These are phyloP conservation scores for Cyprinella venusta DNA, from an alignment of 2,797 vertebrate species.

Conservation along the genomic window DNA sequence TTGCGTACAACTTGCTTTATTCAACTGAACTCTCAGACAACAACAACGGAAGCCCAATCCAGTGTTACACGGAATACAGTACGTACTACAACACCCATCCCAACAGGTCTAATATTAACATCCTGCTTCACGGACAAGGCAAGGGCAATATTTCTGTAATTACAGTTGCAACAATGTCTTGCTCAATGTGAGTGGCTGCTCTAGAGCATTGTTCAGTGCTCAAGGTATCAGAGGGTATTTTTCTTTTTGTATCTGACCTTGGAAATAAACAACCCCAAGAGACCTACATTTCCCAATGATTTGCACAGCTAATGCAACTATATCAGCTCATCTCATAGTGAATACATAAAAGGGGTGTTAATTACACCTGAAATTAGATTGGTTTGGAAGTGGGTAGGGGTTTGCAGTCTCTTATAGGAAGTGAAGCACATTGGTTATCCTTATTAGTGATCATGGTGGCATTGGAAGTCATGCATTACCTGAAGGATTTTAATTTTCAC, in stretches of 20 bases:
- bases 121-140: neutral
- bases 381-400: neutral
- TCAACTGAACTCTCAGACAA: too few relatives aligned
- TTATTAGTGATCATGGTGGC: conserved; percentile 14
- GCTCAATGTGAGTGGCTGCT: neutral
- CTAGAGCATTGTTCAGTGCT: neutral
- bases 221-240: neutral
- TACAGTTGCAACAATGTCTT: conserved; percentile 8
- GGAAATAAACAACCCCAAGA: conserved; percentile 51
- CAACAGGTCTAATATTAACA: neutral
- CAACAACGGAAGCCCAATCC: too few relatives aligned
- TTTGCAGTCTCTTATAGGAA: neutral
- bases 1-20: too few relatives aligned
- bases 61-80: too few relatives aligned
- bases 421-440: neutral
- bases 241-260: neutral
- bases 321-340: conserved; percentile 53
- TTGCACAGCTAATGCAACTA: conserved; percentile 58
- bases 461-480: conserved; percentile 50
- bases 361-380: conserved; percentile 53
- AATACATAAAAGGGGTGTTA: conserved; percentile 51
- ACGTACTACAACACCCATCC: too few relatives aligned
- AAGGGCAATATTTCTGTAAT: conserved; percentile 10
- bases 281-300: conserved; percentile 44
- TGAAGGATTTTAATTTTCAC: conserved; percentile 42